Conservation (phyloP, 2,888 invertebrate species). For the Masnerella sp. region DNA sequence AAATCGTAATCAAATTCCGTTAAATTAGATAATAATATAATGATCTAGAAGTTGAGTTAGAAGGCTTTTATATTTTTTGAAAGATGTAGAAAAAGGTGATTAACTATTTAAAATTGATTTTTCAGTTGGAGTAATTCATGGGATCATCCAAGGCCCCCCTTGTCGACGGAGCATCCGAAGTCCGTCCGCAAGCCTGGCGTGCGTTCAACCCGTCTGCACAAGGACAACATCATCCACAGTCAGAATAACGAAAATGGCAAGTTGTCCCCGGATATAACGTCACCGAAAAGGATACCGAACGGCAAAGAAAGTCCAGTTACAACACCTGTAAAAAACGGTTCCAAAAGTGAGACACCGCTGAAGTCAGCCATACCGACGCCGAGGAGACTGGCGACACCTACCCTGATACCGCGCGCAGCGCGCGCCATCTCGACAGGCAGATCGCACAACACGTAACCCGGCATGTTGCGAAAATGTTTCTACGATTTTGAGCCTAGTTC, state of each 20-base stretch:
- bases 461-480: no score
- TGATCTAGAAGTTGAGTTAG: no score
- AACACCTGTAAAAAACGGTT: slow-evolving; percentile 13
- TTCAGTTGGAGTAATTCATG: slow-evolving; percentile 75
- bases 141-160: slow-evolving; percentile 68
- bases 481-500: no score
- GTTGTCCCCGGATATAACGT: slow-evolving; percentile 39
- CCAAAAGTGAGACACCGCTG: slow-evolving; percentile 40
- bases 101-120: slow-evolving; percentile 18
- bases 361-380: slow-evolving; percentile 67
- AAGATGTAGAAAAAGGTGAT: no score
- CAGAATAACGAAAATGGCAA: slow-evolving; percentile 37
- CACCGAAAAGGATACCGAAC: slow-evolving; percentile 47
- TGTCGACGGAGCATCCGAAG: slow-evolving; percentile 65
- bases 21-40: no score
- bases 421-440: slow-evolving; percentile 70
- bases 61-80: no score
- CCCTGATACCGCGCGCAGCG: slow-evolving; percentile 70
- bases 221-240: slow-evolving; percentile 54
- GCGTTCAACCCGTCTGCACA: slow-evolving; percentile 57
- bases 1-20: no score
- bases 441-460: slow-evolving; percentile 69
- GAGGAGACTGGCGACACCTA: slow-evolving; percentile 65
- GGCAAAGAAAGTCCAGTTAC: slow-evolving; percentile 45
- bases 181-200: slow-evolving; percentile 49